Percentiles rank a stretch among this genome's conserved stretches.
Evolutionary conservation across 2,888 invertebrate species (phyloP).

Genomic region (Lochmaea capreae): DNA sequence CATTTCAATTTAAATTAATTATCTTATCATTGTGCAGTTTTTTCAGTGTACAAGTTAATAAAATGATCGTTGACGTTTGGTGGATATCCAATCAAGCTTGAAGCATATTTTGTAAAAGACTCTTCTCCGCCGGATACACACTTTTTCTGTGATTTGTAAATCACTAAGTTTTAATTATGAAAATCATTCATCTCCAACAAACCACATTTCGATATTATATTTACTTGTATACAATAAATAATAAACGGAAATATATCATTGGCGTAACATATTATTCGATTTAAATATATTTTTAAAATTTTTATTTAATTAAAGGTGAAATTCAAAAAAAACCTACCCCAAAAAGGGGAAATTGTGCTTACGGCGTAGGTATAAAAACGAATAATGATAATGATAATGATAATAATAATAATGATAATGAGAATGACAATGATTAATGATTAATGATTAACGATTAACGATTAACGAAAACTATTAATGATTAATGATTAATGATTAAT

Average conservation of each 20-base stretch:
- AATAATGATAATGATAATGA: too few relatives aligned
- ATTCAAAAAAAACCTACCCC: too few relatives aligned
- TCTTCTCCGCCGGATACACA: constrained; percentile 48
- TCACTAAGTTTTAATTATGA: constrained; percentile 46
- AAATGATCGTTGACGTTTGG: constrained; percentile 36
- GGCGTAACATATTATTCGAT: neutral
- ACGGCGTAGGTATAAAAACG: too few relatives aligned
- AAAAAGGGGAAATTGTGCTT: too few relatives aligned
- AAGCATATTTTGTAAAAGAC: constrained; percentile 46
- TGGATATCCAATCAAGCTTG: constrained; percentile 49
- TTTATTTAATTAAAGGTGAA: too few relatives aligned
- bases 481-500: too few relatives aligned
- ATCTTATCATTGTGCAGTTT: neutral
- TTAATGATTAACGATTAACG: too few relatives aligned
- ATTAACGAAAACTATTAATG: too few relatives aligned
- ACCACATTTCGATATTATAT: constrained; percentile 37
- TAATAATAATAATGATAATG: too few relatives aligned
- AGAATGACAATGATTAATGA: too few relatives aligned
- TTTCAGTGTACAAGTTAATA: neutral
- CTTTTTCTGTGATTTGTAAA: constrained; percentile 47
- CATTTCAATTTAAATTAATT: neutral
- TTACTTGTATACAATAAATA: constrained; percentile 28
- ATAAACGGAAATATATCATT: constrained; percentile 19
- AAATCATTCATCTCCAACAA: constrained; percentile 46
- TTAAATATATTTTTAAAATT: neutral